These are phyloP conservation scores for Prinia subflava DNA, from an alignment of 2,113 vertebrate species.

Conservation along the genomic window DNA sequence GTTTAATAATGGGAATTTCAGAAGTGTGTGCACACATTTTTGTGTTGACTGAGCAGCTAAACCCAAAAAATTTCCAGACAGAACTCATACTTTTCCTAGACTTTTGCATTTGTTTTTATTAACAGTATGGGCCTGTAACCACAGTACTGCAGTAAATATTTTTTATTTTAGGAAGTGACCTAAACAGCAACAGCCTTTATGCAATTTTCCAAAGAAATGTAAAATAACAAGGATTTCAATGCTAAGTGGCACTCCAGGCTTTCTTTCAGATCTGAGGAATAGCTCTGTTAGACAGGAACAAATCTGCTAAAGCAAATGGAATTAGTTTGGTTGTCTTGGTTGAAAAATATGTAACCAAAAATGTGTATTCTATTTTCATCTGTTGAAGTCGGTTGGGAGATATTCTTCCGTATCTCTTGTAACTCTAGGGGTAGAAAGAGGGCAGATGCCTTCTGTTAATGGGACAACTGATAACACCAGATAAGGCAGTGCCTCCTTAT, in stretches of 20 bases:
- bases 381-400: too few species aligned
- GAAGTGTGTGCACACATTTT: not conserved
- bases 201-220: not conserved
- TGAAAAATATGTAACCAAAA: too few species aligned
- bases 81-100: not conserved
- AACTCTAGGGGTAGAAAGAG: too few species aligned
- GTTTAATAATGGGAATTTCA: not conserved
- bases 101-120: not conserved
- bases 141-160: not conserved
- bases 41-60: not conserved
- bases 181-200: not conserved
- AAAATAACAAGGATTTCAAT: not conserved
- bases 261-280: not conserved
- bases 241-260: not conserved
- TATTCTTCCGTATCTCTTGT: too few species aligned
- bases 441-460: too few species aligned
- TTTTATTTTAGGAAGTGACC: not conserved
- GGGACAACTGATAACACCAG: too few species aligned
- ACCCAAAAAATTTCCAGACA: not conserved
- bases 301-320: slow-evolving; percentile 5
- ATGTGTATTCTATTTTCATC: too few species aligned
- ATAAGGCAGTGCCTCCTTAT: too few species aligned
- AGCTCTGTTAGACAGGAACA: not conserved
- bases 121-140: not conserved
- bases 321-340: slow-evolving; percentile 36